A percentile compares a stretch with the other conserved stretches of the same genome.
Evolutionary conservation across 92 coral and sea anemone species (phyloP).

Genomic region (Palythoa heliodiscus): DNA sequence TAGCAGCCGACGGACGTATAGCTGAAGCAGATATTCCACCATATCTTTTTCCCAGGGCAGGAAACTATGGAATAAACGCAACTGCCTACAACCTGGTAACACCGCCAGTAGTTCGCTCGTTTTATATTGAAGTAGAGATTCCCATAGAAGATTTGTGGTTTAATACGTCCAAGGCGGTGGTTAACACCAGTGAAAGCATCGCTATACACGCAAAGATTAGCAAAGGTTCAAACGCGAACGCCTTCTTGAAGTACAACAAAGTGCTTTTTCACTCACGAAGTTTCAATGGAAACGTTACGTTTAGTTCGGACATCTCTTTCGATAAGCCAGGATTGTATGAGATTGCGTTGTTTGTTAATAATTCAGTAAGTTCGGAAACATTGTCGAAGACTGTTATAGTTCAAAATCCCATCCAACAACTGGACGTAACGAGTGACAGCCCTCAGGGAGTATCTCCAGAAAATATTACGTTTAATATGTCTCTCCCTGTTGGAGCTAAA

Average conservation of each 20-base stretch:
- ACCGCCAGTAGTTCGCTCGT: background rate
- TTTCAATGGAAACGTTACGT: background rate
- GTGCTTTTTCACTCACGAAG: background rate
- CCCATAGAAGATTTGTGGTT: background rate
- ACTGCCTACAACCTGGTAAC: slow-evolving; percentile 22
- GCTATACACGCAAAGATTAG: background rate
- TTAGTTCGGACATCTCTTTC: background rate
- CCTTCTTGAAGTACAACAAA: background rate
- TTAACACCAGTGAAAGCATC: background rate
- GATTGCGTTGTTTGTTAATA: slow-evolving; percentile 2
- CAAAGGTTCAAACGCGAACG: slow-evolving; percentile 25
- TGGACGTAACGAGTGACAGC: slow-evolving; percentile 2
- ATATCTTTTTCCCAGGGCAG: background rate
- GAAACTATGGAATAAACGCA: slow-evolving; percentile 2
- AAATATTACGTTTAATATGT: slow-evolving; percentile 1
- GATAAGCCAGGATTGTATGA: background rate
- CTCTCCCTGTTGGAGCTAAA: background rate
- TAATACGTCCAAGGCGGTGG: background rate
- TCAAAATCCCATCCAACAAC: background rate
- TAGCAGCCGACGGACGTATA: slow-evolving; percentile 9
- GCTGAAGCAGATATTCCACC: slow-evolving; percentile 19
- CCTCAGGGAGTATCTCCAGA: slow-evolving; percentile 21
- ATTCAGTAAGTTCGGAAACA: background rate
- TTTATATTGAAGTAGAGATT: background rate
- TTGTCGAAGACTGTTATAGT: background rate